phyloP scores from a whole-genome alignment of 2,797 vertebrate genomes.

The Epinephelus awoara region DNA sequence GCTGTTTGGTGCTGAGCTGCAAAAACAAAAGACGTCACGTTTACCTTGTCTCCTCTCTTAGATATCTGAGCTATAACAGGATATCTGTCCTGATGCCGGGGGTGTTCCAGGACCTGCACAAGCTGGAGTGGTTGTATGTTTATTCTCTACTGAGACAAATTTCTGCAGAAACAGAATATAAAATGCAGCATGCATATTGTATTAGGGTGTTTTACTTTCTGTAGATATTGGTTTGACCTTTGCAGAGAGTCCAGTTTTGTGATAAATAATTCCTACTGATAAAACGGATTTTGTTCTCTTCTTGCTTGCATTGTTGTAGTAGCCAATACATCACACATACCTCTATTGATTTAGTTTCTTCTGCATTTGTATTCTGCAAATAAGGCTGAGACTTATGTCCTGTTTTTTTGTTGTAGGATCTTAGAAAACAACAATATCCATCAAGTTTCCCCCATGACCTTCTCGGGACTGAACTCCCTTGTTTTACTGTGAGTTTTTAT shows the following conservation, averaged over 20 bases:
- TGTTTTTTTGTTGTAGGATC: constrained; percentile 85
- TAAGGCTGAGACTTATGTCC: constrained; percentile 1
- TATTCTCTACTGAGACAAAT: not conserved
- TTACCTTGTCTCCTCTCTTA: constrained; percentile 56
- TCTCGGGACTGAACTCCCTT: constrained; percentile 94
- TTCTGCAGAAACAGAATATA: not conserved
- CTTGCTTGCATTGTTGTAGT: not conserved
- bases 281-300: not conserved
- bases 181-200: not conserved
- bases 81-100: constrained; percentile 90
- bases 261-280: not conserved
- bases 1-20: too few species aligned
- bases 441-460: constrained; percentile 90
- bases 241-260: not conserved
- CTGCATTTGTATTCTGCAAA: constrained; percentile 12
- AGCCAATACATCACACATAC: not conserved
- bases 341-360: not conserved
- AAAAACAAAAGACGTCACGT: too few species aligned
- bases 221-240: not conserved
- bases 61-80: constrained; percentile 94
- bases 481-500: constrained; percentile 92
- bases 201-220: not conserved
- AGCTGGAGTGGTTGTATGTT: constrained; percentile 95
- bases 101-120: constrained; percentile 94
- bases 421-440: constrained; percentile 95